These are phyloP conservation scores for Peromyscus polionotus DNA, from an alignment of 2,113 vertebrate genomes.

Conservation along the genomic window DNA sequence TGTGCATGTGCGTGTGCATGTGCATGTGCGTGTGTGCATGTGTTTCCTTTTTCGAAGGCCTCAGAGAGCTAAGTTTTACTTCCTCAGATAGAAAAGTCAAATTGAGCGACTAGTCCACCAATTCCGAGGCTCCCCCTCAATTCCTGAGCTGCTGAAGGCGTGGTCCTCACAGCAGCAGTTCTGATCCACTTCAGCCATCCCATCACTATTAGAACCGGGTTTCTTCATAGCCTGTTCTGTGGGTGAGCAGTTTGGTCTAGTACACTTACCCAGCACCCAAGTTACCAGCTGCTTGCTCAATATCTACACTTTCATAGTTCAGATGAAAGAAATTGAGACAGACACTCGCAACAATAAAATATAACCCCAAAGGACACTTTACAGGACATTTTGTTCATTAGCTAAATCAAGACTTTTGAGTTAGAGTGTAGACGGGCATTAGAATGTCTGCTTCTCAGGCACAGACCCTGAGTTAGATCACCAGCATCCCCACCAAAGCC, in stretches of 20 bases:
- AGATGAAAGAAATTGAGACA: neutral
- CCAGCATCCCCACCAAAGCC: neutral
- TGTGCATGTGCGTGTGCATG: too few species aligned
- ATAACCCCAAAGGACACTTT: too few species aligned
- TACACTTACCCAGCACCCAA: too few species aligned
- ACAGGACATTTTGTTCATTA: neutral
- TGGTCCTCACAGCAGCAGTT: too few species aligned
- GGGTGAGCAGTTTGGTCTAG: neutral
- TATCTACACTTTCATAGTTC: neutral
- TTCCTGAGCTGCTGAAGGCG: too few species aligned
- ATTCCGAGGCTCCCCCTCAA: too few species aligned
- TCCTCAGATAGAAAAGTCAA: neutral
- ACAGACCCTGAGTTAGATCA: neutral
- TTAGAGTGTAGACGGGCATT: neutral
- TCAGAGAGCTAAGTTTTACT: neutral
- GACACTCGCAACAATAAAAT: neutral
- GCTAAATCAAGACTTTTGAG: neutral
- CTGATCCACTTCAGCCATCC: neutral
- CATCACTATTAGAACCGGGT: too few species aligned
- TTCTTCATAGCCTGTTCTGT: fast-evolving
- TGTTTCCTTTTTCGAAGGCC: neutral
- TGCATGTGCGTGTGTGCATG: neutral
- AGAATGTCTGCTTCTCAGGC: neutral
- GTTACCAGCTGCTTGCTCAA: neutral
- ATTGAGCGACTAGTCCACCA: neutral